phyloP scores from a whole-genome alignment of 2,888 invertebrate genomes.

The Andrena fulva region DNA sequence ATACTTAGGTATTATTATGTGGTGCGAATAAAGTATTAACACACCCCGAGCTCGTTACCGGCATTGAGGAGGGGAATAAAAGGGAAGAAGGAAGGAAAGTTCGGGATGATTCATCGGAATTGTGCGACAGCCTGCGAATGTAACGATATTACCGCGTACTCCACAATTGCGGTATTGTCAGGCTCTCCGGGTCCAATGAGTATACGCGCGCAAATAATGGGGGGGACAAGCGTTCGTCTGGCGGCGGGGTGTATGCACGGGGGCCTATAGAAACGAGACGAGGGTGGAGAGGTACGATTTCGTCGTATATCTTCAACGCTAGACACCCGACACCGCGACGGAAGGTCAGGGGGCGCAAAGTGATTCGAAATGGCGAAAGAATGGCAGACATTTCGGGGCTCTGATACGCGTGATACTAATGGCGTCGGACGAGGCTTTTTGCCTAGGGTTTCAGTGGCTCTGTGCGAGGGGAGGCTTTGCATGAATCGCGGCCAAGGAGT shows the following conservation, averaged over 20 bases:
- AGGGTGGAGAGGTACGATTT: constrained; percentile 53
- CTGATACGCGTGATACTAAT: constrained; percentile 40
- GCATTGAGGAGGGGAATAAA: neutral
- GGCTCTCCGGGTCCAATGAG: constrained; percentile 49
- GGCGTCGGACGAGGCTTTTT: constrained; percentile 48
- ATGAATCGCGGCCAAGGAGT: constrained; percentile 35
- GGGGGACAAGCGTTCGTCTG: constrained; percentile 41
- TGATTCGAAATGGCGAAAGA: constrained; percentile 66
- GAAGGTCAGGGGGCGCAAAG: constrained; percentile 44
- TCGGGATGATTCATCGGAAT: constrained; percentile 68
- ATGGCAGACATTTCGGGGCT: constrained; percentile 49
- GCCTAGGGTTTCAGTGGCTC: constrained; percentile 25
- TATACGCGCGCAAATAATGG: constrained; percentile 63
- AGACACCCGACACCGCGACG: constrained; percentile 55
- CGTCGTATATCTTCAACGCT: constrained; percentile 49
- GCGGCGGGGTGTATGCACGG: constrained; percentile 13
- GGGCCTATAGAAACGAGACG: constrained; percentile 17
- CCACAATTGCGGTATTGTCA: constrained; percentile 69
- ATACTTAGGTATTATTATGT: too few relatives aligned
- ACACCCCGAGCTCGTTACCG: constrained; percentile 20
- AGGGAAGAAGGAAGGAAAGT: neutral
- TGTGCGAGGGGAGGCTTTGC: constrained; percentile 24
- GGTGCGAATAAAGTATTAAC: neutral
- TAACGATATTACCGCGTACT: constrained; percentile 66
- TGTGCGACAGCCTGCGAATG: constrained; percentile 38